Conservation (phyloP, 2,888 invertebrate genomes). For the Drosophila planitibia region DNA sequence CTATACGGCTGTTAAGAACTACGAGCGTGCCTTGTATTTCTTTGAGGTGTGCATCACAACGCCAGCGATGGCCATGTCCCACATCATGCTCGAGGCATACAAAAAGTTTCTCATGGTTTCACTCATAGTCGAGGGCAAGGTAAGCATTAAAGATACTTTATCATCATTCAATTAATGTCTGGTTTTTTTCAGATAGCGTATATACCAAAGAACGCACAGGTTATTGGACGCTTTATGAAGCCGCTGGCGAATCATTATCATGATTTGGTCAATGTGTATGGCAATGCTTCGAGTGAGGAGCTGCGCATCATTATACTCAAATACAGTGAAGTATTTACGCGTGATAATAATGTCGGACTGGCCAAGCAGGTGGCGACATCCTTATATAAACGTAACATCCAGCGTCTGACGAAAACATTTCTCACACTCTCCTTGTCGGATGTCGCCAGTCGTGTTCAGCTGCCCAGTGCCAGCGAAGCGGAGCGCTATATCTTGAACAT, state of each 20-base stretch:
- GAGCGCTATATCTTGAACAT: slow-evolving; percentile 97
- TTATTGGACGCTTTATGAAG: slow-evolving; percentile 93
- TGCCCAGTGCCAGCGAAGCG: slow-evolving; percentile 93
- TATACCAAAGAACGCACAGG: slow-evolving; percentile 96
- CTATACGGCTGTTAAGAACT: slow-evolving; percentile 96
- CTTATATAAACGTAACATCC: slow-evolving; percentile 98
- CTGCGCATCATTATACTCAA: slow-evolving; percentile 90
- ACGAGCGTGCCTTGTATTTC: slow-evolving; percentile 96
- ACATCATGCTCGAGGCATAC: slow-evolving; percentile 98
- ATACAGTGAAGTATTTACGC: slow-evolving; percentile 92
- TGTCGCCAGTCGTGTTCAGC: slow-evolving; percentile 92
- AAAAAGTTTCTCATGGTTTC: slow-evolving; percentile 98
- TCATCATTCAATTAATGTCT: neutral
- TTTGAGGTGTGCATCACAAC: slow-evolving; percentile 98
- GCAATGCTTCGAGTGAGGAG: slow-evolving; percentile 90
- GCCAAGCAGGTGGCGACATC: slow-evolving; percentile 94
- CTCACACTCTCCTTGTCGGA: slow-evolving; percentile 91
- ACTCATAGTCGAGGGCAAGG: slow-evolving; percentile 95
- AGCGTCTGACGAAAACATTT: slow-evolving; percentile 94
- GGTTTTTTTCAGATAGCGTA: slow-evolving; percentile 85
- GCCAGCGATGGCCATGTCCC: slow-evolving; percentile 97
- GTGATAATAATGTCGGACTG: slow-evolving; percentile 92
- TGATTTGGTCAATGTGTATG: slow-evolving; percentile 94
- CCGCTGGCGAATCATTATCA: slow-evolving; percentile 94
- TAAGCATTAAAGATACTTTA: slow-evolving; percentile 80